Evolutionary conservation across 2,113 vertebrate genomes (phyloP).

Genomic region (Megatriorchis doriae): DNA sequence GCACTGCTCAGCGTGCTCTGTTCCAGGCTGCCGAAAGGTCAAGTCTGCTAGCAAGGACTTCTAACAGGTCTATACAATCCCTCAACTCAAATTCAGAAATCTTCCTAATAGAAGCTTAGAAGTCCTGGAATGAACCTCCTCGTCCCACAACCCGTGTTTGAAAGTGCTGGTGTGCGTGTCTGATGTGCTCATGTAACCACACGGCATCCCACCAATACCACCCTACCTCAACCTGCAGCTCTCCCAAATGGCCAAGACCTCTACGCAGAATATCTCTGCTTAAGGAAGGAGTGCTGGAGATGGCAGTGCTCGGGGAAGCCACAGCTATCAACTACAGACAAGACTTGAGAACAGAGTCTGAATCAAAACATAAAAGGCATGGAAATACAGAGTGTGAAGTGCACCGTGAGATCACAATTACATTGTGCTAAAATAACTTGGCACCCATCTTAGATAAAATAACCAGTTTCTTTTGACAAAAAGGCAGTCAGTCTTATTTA

Average conservation of each 20-base stretch:
- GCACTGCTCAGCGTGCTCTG: background rate
- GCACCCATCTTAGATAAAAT: background rate
- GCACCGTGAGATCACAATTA: background rate
- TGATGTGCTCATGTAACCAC: background rate
- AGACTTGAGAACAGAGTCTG: background rate
- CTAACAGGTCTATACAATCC: too few relatives aligned
- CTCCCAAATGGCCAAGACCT: rapidly evolving
- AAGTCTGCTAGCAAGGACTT: background rate
- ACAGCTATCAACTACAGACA: background rate
- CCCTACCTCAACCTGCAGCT: background rate
- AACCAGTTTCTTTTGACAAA: background rate
- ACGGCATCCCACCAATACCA: rapidly evolving
- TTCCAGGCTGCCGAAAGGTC: background rate
- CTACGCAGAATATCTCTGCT: background rate
- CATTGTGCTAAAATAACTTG: background rate
- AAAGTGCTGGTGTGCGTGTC: background rate
- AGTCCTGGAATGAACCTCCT: background rate
- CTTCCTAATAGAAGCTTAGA: background rate
- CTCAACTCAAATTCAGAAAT: background rate
- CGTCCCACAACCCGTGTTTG: background rate
- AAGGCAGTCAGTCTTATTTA: background rate
- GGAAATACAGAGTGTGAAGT: background rate
- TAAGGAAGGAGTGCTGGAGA: background rate
- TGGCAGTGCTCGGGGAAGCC: rapidly evolving
- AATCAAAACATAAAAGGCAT: background rate